phyloP scores from a whole-genome alignment of 2,113 vertebrate genomes.

The Takifugu bimaculatus region DNA sequence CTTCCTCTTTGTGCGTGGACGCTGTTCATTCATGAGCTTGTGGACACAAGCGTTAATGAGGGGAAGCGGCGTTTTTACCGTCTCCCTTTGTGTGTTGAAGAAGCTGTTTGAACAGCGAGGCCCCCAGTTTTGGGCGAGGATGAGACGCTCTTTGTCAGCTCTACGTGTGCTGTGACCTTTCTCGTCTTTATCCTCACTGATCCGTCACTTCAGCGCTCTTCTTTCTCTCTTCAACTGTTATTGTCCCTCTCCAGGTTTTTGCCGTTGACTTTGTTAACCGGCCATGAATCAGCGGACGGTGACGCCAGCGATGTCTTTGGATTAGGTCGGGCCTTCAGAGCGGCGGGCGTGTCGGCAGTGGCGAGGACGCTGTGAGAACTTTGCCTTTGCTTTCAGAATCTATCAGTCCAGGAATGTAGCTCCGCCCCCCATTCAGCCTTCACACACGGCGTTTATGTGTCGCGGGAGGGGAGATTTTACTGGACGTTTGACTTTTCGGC shows the following conservation, averaged over 20 bases:
- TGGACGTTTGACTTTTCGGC: no score
- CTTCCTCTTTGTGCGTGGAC: constrained; percentile 17
- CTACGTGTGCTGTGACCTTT: constrained; percentile 26
- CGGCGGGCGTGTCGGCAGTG: neutral
- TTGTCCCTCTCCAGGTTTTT: neutral
- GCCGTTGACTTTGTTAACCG: no score
- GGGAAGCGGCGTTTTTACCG: constrained; percentile 31
- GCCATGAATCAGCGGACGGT: no score
- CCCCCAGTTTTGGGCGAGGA: constrained; percentile 19
- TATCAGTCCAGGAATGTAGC: no score
- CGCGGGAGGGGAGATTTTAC: no score
- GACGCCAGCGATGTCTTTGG: neutral
- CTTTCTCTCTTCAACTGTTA: neutral
- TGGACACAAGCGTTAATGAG: constrained; percentile 25
- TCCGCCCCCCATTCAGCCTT: neutral
- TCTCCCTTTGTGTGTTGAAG: constrained; percentile 30
- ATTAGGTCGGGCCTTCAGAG: no score
- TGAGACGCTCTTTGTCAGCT: constrained; percentile 4
- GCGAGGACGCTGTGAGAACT: constrained; percentile 2
- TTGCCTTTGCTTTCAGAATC: constrained; percentile 5
- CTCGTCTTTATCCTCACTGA: constrained; percentile 9
- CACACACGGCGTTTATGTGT: neutral
- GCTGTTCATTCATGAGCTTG: constrained; percentile 29
- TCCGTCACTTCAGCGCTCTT: neutral
- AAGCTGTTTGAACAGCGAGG: constrained; percentile 42